phyloP scores from a whole-genome alignment of 2,113 vertebrate genomes.

The Megaceryle torquata region DNA sequence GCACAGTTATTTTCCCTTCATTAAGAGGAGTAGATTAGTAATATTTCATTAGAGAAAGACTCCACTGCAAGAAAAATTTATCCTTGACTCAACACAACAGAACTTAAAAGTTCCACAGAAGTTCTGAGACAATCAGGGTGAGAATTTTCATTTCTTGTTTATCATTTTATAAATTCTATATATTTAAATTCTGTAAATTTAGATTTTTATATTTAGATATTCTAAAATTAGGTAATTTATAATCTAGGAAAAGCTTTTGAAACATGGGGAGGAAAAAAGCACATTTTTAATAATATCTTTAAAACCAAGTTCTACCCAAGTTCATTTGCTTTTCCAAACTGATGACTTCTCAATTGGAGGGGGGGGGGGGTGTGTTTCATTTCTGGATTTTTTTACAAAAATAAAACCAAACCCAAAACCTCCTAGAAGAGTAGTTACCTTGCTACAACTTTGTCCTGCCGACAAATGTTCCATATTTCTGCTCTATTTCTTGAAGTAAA shows the following conservation, averaged over 20 bases:
- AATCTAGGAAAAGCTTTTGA: background rate
- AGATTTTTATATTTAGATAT: background rate
- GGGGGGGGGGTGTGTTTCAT: accelerated
- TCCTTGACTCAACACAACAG: background rate
- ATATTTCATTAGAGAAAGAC: background rate
- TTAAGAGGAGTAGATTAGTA: background rate
- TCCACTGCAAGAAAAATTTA: background rate
- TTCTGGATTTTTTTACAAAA: too few species aligned
- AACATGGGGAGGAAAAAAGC: background rate
- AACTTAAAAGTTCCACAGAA: background rate
- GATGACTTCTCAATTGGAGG: background rate
- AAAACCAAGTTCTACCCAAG: background rate
- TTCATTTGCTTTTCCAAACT: background rate
- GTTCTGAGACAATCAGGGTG: background rate
- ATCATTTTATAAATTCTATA: background rate
- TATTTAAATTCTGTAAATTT: background rate
- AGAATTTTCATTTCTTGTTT: background rate
- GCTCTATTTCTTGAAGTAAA: background rate
- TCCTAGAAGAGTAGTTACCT: background rate
- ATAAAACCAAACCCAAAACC: background rate
- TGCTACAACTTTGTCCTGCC: background rate
- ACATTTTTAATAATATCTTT: background rate
- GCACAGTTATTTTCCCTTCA: background rate
- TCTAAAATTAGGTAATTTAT: background rate
- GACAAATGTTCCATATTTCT: background rate